Base-by-base conservation (phyloP, 1,140 invertebrate species). In the Bombus ignitus region DNA sequence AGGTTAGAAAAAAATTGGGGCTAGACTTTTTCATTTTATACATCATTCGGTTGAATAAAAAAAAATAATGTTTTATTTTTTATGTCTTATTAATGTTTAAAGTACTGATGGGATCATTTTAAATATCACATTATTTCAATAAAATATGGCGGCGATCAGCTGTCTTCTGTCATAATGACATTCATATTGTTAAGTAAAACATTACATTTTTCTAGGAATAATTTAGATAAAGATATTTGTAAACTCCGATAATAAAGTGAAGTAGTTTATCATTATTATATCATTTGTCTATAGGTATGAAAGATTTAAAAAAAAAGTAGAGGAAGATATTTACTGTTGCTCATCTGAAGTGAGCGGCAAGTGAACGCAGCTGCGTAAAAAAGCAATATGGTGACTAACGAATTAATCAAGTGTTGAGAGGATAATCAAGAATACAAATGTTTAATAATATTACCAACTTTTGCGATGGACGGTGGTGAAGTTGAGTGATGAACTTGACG, bases 381-480 rank as follows among this genome's bases (percentile, higher is more conserved):
- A 92, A 92, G 86, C 93, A 94, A 94, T 93, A 94, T 94, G 94
- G 94, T 92, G 93, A 92, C 93, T 88, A 91, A 91, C 89, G 88
- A 89, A 92, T 92, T 91, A 91, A 94, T 92, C 92, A 92, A 92
- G 92, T 91, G 92, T 91, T 91, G 89, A 88, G 89, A 88, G 81
- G 68, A 83, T 80, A 85, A 80, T 87, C 84, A 86, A 75, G 84
- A 65, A 83, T 81, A 80, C 70, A 85, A 72, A 94, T 93, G 92
- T 93, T 94, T 90, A 93, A 92, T 92, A 94, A 94, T 94, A 93
- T 93, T 92, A 92, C 87, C 88, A 91, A 92, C 75, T 91, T 92
- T 81, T 81, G 75, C 73, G 74, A 87, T 90, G 87, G 82, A 90
- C 53, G 88, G 89, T 91, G 76, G 87, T 89, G 85, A 92, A 88